Evolutionary conservation across 2,113 vertebrate species (phyloP).

Genomic region (Phodopus roborovskii): DNA sequence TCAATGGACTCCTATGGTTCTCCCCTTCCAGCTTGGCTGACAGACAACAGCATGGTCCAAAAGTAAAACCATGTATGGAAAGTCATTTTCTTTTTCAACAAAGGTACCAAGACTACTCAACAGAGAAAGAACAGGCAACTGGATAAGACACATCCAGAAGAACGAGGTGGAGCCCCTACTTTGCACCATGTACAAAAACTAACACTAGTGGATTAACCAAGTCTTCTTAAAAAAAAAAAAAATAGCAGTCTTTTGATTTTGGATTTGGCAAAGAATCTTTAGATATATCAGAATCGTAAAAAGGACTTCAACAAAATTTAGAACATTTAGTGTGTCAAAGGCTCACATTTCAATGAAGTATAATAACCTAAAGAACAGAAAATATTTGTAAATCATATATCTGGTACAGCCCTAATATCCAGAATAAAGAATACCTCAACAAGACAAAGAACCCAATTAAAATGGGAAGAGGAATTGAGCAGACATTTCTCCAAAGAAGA

Average conservation of each 20-base stretch:
- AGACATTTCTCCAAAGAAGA: neutral
- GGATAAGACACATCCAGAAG: neutral
- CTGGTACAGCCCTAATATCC: neutral
- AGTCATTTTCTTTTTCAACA: neutral
- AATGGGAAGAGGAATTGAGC: neutral
- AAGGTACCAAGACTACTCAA: constrained; percentile 3
- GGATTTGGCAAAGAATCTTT: neutral
- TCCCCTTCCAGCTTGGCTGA: neutral
- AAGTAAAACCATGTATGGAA: neutral
- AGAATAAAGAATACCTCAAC: neutral
- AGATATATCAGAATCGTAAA: neutral
- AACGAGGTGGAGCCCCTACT: neutral
- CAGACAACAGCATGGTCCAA: neutral
- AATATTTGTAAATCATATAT: constrained; percentile 39
- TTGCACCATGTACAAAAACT: neutral
- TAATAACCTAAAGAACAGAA: neutral
- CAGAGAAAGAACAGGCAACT: neutral
- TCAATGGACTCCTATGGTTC: neutral
- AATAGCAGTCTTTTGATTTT: neutral
- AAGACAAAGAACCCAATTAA: neutral
- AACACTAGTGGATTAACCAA: neutral
- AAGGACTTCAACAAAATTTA: neutral
- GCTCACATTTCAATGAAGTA: neutral
- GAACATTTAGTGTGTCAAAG: neutral
- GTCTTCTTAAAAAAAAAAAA: neutral